Base-by-base conservation (phyloP, 2,797 vertebrate genomes). In the Garrulus glandarius region DNA sequence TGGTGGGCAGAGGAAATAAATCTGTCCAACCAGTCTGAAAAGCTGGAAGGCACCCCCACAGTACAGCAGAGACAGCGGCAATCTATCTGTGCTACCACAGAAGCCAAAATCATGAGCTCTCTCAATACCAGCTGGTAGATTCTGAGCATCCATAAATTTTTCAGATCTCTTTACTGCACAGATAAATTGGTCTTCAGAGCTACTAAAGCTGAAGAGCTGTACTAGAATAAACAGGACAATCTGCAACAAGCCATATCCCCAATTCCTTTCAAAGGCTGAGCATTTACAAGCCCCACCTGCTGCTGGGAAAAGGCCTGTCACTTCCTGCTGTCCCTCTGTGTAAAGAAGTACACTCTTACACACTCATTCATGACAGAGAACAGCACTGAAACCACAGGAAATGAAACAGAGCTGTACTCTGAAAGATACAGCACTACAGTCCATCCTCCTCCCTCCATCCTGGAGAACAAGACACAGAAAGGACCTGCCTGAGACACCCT, bases 151-250 rank as follows among this genome's bases (percentile, higher is more conserved):
- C 85, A 84, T 85, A 91, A 87, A 92, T 79, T 84, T 88, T 79
- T 92, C 83, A 92, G 20, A 72, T 57, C 85, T 90, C 87, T 89
- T 87, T 70, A 89, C 52, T 64, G 89, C 55, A 55, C 55, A 53
- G 80, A 89, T 53, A 84, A 93, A 93, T 88, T 84, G 82, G 83
- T 53, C 91, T 96, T 90, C 85, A 88, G 85, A 95, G 89, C 56
- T 79, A 56, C 84, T 84, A 71, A 92, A 89, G 69, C 93, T 76
- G 65, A 96, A 96, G 87, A 94, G 89, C 67, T 72, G 50, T 39
- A 94, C 88, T 70, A 88, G 70, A 87, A 93, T 63, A 84, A 91
- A 88, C n/a, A 76, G 68, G 64, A 90, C 6, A 4, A 52, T 65
- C 83, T 72, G 67, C 74, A 94, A 78, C 50, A 49, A 89, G 57